Evolutionary conservation across 2,888 invertebrate species (phyloP), one percentile per base, ranked within the genome.

Genomic region (Sesia bembeciformis): DNA sequence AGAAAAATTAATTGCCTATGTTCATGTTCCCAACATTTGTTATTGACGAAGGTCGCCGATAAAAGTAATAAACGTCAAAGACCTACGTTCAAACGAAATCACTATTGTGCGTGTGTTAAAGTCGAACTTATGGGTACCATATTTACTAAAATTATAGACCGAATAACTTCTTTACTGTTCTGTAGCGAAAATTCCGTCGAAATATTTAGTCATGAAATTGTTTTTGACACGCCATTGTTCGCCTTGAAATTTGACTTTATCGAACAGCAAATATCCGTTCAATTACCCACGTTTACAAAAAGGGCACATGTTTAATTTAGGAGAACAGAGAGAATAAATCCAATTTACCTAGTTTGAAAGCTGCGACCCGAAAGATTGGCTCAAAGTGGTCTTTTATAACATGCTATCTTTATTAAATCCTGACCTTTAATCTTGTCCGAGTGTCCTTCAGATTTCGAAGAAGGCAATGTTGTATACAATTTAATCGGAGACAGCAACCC

Each of bases 211-310:
- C 64, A 66, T 65, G 62, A 73, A 77, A 74, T 70, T 64, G 64
- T 69, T 62, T 64, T 70, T 64, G 62, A 61, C 84, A 84, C 79
- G 84, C 78, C 58, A 83, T 61, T 60, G 67, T 75, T 76, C 58
- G 64, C 82, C 82, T 79, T 81, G 79, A 66, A 70, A 65, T 60
- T 55, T 64, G 62, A 65, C 71, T 65, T 65, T 63, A 66, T 71
- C 64, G 65, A 64, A 46, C 46, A 46, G 46, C 46, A 46, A 46
- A 46, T 46, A 8, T 46, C n/a, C 46, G 46, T 46, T 23, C 8
- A 23, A 46, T 46, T 8, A 46, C 4, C 46, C 5, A n/a, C 4
- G 7, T 46, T 8, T 46, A 46, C 4, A 23, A 46, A n/a, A 4
- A 46, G 23, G 23, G 46, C n/a, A 46, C 46, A n/a, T 46, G 6